Conservation (phyloP, 2,797 vertebrate species). For the Siniperca scherzeri region DNA sequence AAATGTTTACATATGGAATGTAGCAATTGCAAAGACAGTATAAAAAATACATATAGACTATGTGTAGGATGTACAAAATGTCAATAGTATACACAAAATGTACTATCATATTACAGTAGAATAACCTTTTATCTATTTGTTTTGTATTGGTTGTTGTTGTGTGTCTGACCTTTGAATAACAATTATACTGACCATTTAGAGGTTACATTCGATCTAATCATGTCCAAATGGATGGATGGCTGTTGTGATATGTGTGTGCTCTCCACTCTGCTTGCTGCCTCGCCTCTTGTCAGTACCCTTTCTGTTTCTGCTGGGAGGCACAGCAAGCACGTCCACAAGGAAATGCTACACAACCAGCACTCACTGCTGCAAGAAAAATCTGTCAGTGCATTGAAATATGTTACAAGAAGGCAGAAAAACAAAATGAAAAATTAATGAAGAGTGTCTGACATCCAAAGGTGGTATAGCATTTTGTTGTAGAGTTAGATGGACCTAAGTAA, state of each 20-base stretch:
- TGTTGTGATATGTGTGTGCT: slow-evolving; percentile 8
- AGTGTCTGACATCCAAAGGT: not conserved
- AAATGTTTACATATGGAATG: not conserved
- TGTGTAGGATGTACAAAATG: slow-evolving; percentile 12
- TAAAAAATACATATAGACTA: no score
- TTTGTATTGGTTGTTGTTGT: slow-evolving; percentile 42
- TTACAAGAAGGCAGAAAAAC: not conserved
- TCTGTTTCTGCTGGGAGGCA: slow-evolving; percentile 24
- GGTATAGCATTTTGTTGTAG: not conserved
- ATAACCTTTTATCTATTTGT: slow-evolving; percentile 48
- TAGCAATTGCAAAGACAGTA: not conserved
- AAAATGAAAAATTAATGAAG: not conserved
- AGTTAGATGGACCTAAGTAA: not conserved
- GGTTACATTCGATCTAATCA: slow-evolving; percentile 59
- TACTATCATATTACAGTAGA: not conserved
- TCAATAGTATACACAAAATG: not conserved
- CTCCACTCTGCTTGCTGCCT: slow-evolving; percentile 1
- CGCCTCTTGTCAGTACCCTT: not conserved
- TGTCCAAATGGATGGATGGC: slow-evolving; percentile 35
- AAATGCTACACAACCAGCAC: not conserved
- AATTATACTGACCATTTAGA: slow-evolving; percentile 46
- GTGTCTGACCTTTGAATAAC: slow-evolving; percentile 72
- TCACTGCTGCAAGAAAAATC: not conserved
- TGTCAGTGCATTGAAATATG: not conserved
- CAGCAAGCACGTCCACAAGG: not conserved